Percentiles rank a stretch among this genome's conserved stretches.
Evolutionary conservation across 2,888 invertebrate species (phyloP).

Genomic region (Drosophila falleni): DNA sequence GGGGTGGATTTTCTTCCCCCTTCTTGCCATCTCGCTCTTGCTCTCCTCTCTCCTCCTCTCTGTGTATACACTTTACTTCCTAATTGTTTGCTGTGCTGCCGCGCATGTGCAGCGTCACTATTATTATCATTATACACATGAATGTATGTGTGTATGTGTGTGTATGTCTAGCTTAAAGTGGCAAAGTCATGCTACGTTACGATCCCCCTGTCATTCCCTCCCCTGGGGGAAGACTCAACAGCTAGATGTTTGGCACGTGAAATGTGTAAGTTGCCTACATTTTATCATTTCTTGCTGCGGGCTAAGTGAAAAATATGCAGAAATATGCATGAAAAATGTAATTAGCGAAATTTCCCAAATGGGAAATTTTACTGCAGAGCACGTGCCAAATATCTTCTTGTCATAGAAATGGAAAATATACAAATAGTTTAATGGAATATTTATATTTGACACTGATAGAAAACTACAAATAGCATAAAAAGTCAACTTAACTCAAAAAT

Average conservation of each 20-base stretch:
- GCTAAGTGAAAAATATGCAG: conserved; percentile 39
- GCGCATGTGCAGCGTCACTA: conserved; percentile 82
- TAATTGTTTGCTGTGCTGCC: conserved; percentile 62
- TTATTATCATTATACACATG: conserved; percentile 63
- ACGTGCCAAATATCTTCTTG: conserved; percentile 28
- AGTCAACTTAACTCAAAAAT: background rate
- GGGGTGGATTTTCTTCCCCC: conserved; percentile 62
- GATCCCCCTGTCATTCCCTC: background rate
- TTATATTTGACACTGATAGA: too few relatives aligned
- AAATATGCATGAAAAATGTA: conserved; percentile 37
- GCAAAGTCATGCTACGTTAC: conserved; percentile 69
- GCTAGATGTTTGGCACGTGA: conserved; percentile 70
- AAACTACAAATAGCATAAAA: too few relatives aligned
- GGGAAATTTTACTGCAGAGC: conserved; percentile 21
- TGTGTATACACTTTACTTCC: conserved; percentile 67
- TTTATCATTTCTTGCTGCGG: conserved; percentile 56
- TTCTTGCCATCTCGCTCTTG: conserved; percentile 6
- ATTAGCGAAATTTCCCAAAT: conserved; percentile 25
- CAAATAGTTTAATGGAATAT: background rate
- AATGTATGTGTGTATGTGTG: background rate
- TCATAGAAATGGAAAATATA: background rate
- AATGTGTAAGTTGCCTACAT: conserved; percentile 65
- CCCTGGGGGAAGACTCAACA: conserved; percentile 10
- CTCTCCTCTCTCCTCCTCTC: conserved; percentile 13
- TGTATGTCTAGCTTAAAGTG: conserved; percentile 36